A percentile compares a stretch with the other conserved stretches of the same genome.
These are phyloP conservation scores for Neotragus pygmaeus DNA, from an alignment of 2,113 vertebrate genomes.

Conservation along the genomic window DNA sequence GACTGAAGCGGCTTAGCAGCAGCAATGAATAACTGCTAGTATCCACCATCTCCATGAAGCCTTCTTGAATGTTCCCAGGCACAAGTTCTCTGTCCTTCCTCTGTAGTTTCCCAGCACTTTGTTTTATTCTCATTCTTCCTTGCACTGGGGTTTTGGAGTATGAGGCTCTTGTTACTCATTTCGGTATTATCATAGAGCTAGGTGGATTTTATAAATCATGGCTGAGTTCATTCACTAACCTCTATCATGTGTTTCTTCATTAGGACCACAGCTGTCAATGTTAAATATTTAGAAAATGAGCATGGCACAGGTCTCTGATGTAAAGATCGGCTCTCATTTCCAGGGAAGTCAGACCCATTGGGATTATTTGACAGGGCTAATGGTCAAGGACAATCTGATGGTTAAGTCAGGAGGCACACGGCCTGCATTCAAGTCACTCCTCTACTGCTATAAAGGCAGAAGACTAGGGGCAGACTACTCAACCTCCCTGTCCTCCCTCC, in stretches of 20 bases:
- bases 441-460: background rate
- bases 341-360: background rate
- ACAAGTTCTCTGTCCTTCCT: background rate
- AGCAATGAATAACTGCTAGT: background rate
- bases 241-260: background rate
- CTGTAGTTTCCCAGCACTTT: background rate
- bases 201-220: background rate
- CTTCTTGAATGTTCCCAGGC: background rate
- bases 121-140: background rate
- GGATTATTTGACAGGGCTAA: accelerated
- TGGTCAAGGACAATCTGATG: background rate
- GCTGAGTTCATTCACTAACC: background rate
- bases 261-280: background rate
- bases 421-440: background rate
- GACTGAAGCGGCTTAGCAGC: too few relatives aligned
- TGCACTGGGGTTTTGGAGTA: background rate
- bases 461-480: background rate
- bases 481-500: background rate
- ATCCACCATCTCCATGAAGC: background rate
- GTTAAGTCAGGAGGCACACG: background rate
- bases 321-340: background rate
- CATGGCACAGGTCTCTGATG: background rate
- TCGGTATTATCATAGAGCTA: background rate
- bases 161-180: background rate
- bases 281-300: background rate